Evolutionary conservation across 2,888 invertebrate genomes (phyloP).

Genomic region (Biston stratarius): DNA sequence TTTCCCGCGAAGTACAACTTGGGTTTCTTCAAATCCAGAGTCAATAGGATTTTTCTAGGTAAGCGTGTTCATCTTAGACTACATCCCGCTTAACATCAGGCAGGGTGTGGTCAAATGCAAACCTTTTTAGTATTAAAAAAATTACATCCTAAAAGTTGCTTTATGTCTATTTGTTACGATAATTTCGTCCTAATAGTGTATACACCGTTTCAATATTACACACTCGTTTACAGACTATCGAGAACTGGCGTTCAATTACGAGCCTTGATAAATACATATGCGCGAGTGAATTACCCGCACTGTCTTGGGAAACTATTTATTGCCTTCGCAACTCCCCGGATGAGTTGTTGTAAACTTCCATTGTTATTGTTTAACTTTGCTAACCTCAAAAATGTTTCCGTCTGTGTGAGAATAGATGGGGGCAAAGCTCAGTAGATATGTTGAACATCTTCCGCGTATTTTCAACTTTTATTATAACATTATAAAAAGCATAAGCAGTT

Average conservation of each 20-base stretch:
- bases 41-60: too few species aligned
- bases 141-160: too few species aligned
- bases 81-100: too few species aligned
- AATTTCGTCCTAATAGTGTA: not conserved
- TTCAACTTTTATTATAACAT: too few species aligned
- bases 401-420: not conserved
- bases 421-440: too few species aligned
- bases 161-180: not conserved
- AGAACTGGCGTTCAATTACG: constrained; percentile 10
- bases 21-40: too few species aligned
- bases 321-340: constrained; percentile 51
- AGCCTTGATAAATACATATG: constrained; percentile 15
- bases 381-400: constrained; percentile 23
- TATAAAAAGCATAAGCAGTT: too few species aligned
- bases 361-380: constrained; percentile 55
- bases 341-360: constrained; percentile 48
- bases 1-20: too few species aligned
- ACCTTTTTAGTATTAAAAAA: too few species aligned
- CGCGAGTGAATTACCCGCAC: constrained; percentile 17
- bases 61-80: too few species aligned
- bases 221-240: constrained; percentile 2
- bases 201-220: constrained; percentile 4
- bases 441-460: too few species aligned
- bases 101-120: too few species aligned
- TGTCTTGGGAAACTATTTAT: constrained; percentile 55